Evolutionary conservation across 2,113 vertebrate genomes (phyloP).

Genomic region (Ahaetulla prasina): DNA sequence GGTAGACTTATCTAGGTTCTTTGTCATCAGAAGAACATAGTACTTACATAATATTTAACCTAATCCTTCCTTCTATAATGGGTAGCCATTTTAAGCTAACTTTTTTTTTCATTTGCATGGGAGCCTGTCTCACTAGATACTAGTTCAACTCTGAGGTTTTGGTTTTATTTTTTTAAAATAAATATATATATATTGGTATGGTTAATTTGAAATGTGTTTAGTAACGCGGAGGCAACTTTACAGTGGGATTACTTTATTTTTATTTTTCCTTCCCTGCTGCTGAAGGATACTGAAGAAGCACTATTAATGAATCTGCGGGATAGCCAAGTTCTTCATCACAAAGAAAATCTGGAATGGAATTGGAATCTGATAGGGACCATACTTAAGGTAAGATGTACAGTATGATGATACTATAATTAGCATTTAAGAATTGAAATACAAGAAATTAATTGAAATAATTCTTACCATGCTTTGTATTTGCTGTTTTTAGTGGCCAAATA

Average conservation of each 20-base stretch:
- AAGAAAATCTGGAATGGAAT: conserved; percentile 97
- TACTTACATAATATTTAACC: background rate
- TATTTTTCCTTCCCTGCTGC: conserved; percentile 20
- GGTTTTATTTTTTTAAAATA: background rate
- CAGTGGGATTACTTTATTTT: background rate
- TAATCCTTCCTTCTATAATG: background rate
- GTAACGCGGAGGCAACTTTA: background rate
- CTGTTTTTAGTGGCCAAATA: conserved; percentile 89
- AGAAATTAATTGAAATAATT: background rate
- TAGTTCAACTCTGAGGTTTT: background rate
- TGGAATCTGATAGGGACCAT: conserved; percentile 96
- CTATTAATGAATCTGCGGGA: conserved; percentile 91
- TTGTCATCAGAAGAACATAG: background rate
- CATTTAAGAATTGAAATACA: background rate
- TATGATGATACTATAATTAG: background rate
- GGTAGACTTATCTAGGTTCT: conserved; percentile 62
- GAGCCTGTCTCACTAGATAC: background rate
- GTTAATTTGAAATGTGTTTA: background rate
- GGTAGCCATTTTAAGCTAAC: background rate
- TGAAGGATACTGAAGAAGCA: conserved; percentile 93
- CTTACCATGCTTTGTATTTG: conserved; percentile 47
- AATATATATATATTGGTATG: background rate
- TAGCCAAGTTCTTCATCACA: conserved; percentile 95
- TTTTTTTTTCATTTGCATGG: background rate
- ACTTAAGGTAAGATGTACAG: conserved; percentile 80